Evolutionary conservation across 2,888 invertebrate genomes (phyloP), one percentile per base, ranked within the genome.

Genomic region (Heliconius sara): DNA sequence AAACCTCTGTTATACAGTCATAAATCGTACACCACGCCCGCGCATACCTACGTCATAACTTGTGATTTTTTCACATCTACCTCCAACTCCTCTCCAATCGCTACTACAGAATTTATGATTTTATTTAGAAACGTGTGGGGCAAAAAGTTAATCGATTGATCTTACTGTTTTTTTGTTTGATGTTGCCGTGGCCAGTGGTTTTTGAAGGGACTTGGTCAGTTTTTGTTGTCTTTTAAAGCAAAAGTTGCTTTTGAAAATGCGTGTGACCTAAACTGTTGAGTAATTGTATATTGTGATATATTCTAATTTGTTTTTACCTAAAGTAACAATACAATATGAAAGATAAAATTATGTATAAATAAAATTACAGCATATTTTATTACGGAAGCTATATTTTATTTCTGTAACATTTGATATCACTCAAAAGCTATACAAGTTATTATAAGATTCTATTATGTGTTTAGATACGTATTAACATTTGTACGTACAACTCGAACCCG

Each of bases 81-180:
- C 60, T 60, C 60, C 19, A 7, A 22, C 19, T 9, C 22, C 52
- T 52, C 52, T 39, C 39, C 39, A 83, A 82, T 85, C 87, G 87
- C 88, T 87, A 87, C 87, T 83, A 86, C 88, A 86, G 88, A 91
- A 93, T 94, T 93, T 93, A 93, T 93, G 93, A 92, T 94, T 92
- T 92, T 90, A 93, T 92, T 92, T 91, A 83, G 88, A 86, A 88
- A 84, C 85, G 87, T 85, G 86, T 85, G 90, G 90, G 90, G 94
- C 93, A 94, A 94, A 94, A 94, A 94, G 87, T 90, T 90, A 91
- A 92, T 91, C 92, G 91, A 88, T 87, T 85, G 88, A 81, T 80
- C 81, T 78, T 43, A 13, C 52, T 52, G 16, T 47, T 72, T 72
- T 76, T 80, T 81, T 81, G 76, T 79, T 65, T 74, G 34, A 68